Evolutionary conservation across 2,797 vertebrate species (phyloP), one percentile per base, ranked within the genome.

Genomic region (Pseudomugil tenellus): DNA sequence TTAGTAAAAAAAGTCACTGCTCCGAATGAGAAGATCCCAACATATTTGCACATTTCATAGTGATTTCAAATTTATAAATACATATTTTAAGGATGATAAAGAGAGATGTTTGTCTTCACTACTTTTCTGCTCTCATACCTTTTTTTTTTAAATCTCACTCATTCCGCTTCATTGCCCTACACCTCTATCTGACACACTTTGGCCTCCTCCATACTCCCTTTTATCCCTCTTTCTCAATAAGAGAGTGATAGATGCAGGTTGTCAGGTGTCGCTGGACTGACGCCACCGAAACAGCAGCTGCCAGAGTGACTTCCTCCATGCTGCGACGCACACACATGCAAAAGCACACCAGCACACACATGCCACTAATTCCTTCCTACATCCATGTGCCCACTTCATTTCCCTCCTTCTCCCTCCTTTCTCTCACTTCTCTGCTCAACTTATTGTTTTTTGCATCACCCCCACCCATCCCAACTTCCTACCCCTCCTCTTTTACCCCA

Each of bases 171-270:
- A 81, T 41, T 26, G 43, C 55, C 61, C 56, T 51, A 37, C 72
- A 51, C 71, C 74, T 76, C 70, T 70, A 79, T 68, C 77, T 78
- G 39, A 58, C 56, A 61, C 76, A 72, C 79, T 68, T 74, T 85
- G 43, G 76, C 80, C 79, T 77, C 80, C 82, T 69, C 76, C 76
- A 80, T 70, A 74, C 79, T 80, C 70, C 71, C 63, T 76, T 89
- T 83, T 87, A 84, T 84, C 80, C 72, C 91, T 93, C 92, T 91
- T 87, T 92, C 93, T 95, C 93, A 94, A 96, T 95, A 94, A 93
- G 91, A 92, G 90, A 93, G 94, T 95, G 94, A 95, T 95, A 93
- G 91, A 95, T 94, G 93, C 93, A 94, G 93, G 91, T 94, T 93
- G 88, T 93, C 92, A 92, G 91, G 84, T 92, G 93, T 93, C 85